These are phyloP conservation scores for Tenthredo amoena DNA, from an alignment of 2,888 invertebrate genomes.

Conservation along the genomic window DNA sequence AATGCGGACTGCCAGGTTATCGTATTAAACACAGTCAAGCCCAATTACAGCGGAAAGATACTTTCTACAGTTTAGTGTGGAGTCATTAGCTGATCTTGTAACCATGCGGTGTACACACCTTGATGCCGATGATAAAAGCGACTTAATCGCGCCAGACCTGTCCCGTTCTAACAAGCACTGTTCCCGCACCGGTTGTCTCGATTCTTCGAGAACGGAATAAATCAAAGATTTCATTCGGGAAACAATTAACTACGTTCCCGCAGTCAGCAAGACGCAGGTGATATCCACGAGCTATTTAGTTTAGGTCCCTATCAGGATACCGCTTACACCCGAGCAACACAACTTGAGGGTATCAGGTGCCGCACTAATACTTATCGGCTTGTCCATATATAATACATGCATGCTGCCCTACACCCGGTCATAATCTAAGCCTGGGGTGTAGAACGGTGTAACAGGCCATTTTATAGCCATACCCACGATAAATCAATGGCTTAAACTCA, in stretches of 20 bases:
- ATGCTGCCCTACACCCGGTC: neutral
- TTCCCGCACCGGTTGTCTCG: constrained; percentile 33
- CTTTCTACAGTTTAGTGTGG: constrained; percentile 47
- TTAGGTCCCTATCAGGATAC: constrained; percentile 51
- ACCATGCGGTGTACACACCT: constrained; percentile 47
- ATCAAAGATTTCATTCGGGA: constrained; percentile 42
- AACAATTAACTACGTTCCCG: constrained; percentile 34
- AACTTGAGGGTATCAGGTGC: constrained; percentile 37
- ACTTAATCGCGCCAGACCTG: constrained; percentile 42
- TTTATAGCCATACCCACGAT: neutral
- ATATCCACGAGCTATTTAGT: constrained; percentile 60
- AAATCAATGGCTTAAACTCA: constrained; percentile 14
- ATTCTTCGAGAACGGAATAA: constrained; percentile 23
- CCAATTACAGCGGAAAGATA: constrained; percentile 32
- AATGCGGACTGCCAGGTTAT: neutral
- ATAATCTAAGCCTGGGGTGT: constrained; percentile 17
- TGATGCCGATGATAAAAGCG: constrained; percentile 47
- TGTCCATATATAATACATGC: neutral
- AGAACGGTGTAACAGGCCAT: neutral
- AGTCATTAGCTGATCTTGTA: constrained; percentile 47
- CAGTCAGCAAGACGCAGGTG: constrained; percentile 60
- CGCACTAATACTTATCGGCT: neutral
- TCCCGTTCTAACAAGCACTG: constrained; percentile 49
- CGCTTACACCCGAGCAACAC: constrained; percentile 24
- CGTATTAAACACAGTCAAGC: neutral